These are phyloP conservation scores for Tetragonisca angustula DNA, from an alignment of 2,888 invertebrate genomes.

Conservation along the genomic window DNA sequence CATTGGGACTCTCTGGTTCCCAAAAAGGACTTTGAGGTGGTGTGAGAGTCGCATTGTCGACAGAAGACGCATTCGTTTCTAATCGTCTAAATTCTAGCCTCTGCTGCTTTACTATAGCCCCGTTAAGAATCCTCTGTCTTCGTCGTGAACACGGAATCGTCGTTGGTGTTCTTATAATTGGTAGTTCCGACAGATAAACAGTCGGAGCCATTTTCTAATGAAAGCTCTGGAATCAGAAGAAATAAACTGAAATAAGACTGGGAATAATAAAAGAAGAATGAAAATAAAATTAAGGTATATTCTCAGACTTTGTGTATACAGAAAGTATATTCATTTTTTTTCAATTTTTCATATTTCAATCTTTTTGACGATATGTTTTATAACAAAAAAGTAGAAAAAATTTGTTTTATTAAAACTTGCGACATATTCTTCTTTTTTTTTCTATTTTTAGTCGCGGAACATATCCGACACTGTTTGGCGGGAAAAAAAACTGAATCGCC, in stretches of 20 bases:
- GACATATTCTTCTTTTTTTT: no score
- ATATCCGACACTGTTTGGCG: no score
- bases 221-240: conserved; percentile 42
- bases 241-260: not conserved
- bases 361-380: no score
- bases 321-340: no score
- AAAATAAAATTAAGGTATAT: not conserved
- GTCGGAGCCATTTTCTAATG: conserved; percentile 75
- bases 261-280: not conserved
- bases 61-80: conserved; percentile 30
- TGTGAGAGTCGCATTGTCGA: conserved; percentile 28
- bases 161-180: conserved; percentile 66
- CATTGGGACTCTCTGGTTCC: conserved; percentile 54
- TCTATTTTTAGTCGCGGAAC: no score
- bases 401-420: no score
- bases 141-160: conserved; percentile 63
- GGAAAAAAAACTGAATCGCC: no score
- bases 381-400: no score
- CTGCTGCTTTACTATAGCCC: conserved; percentile 64
- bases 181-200: conserved; percentile 74
- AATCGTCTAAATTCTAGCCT: conserved; percentile 60
- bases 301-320: not conserved
- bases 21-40: conserved; percentile 59
- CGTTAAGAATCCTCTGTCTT: conserved; percentile 61
- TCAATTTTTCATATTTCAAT: no score